Percentiles rank a stretch among this genome's conserved stretches.
These are phyloP conservation scores for Montipora efflorescens DNA, from an alignment of 64 coral and sea anemone genomes.

Conservation along the genomic window DNA sequence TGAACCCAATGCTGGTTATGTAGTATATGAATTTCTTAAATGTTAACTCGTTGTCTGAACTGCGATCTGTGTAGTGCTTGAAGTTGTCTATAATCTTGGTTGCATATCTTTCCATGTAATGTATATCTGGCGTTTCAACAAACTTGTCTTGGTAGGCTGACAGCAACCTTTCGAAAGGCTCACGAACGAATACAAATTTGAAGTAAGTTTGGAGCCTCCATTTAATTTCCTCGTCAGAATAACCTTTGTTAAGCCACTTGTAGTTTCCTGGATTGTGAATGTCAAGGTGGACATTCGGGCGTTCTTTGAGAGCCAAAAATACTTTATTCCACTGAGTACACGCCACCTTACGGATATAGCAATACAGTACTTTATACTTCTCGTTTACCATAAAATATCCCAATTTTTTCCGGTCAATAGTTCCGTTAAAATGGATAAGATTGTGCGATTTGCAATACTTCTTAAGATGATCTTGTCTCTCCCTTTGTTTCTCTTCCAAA, in stretches of 20 bases:
- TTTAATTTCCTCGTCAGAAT: no score
- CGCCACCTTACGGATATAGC: neutral
- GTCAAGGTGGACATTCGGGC: neutral
- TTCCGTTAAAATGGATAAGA: neutral
- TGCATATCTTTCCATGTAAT: neutral
- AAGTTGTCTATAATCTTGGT: neutral
- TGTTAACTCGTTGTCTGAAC: neutral
- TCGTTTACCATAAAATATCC: neutral
- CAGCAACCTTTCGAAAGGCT: constrained; percentile 13
- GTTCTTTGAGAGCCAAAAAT: neutral
- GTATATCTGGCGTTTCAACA: no score
- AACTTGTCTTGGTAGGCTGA: neutral
- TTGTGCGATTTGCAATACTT: neutral
- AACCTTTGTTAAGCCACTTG: no score
- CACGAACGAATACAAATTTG: constrained; percentile 29
- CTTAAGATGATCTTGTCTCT: constrained; percentile 8
- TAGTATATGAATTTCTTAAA: no score
- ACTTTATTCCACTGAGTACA: neutral
- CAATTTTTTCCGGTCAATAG: neutral
- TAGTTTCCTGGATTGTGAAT: neutral
- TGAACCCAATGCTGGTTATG: no score
- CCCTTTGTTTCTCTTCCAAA: neutral
- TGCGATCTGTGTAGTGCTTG: neutral
- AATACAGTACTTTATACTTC: neutral
- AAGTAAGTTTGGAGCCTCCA: neutral